Conservation (phyloP, 2,113 vertebrate species). For the Oncorhynchus keta region DNA sequence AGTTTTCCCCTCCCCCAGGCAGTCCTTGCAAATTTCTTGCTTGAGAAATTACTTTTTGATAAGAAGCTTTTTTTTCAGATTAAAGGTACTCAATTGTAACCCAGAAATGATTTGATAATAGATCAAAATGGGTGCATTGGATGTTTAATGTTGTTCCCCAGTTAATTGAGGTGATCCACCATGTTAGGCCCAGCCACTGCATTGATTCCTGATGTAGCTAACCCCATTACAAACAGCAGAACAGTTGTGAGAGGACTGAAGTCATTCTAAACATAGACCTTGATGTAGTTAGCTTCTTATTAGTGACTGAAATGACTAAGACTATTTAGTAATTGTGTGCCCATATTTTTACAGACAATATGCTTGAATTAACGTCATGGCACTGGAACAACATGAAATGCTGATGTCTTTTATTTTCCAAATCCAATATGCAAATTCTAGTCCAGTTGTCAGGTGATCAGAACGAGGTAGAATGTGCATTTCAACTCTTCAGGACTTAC, state of each 20-base stretch:
- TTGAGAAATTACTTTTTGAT: too few species aligned
- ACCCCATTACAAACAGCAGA: slow-evolving; percentile 45
- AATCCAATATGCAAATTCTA: slow-evolving; percentile 22
- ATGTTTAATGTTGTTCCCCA: slow-evolving; percentile 24
- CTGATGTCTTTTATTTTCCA: background rate
- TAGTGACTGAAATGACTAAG: slow-evolving; percentile 12
- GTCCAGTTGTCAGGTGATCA: slow-evolving; percentile 40
- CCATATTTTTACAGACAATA: background rate
- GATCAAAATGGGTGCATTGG: slow-evolving; percentile 12
- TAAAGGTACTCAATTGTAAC: too few species aligned
- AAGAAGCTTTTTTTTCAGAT: too few species aligned
- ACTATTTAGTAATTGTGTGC: background rate
- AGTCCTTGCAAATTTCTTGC: too few species aligned
- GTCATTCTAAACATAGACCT: slow-evolving; percentile 17
- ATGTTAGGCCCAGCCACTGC: slow-evolving; percentile 48
- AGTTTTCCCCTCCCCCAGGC: too few species aligned
- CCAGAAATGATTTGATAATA: too few species aligned
- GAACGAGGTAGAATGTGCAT: slow-evolving; percentile 57
- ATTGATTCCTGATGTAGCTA: slow-evolving; percentile 49
- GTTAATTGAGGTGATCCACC: slow-evolving; percentile 56
- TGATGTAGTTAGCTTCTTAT: slow-evolving; percentile 29
- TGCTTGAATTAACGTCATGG: too few species aligned
- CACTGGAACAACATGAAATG: background rate
- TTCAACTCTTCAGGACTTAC: slow-evolving; percentile 74
- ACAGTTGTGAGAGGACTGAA: slow-evolving; percentile 26